Evolutionary conservation across 2,113 vertebrate genomes (phyloP), one percentile per base, ranked within the genome.

Genomic region (Tragelaphus scriptus): DNA sequence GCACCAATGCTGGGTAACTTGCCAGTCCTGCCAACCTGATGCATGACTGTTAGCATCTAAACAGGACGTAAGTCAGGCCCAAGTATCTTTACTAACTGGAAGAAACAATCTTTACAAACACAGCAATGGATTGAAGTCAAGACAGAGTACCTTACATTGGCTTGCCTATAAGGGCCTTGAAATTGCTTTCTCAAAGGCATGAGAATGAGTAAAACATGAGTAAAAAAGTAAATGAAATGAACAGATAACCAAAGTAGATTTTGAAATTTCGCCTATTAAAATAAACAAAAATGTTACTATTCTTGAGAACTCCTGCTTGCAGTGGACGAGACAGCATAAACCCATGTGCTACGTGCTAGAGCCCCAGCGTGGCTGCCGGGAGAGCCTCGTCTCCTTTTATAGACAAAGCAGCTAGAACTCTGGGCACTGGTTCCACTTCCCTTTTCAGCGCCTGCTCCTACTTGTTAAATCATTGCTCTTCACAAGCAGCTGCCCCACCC

Each of bases 341-440:
- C 90, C 58, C 19, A 0, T 8, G 77, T 12, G 7, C 68, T 32
- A 49, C 6, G 12, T 13, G 14, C 85, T 79, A 15, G 0, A 47
- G 90, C n/a, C 58, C 75, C 7, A 11, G 79, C 4, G 13, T 8
- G 11, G 77, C 53, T 71, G 59, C 93, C 63, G 71, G 19, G 82
- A 92, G 91, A 21, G 40, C 59, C 51, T 81, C 0, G 40, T 95
- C 82, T 94, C 98, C 98, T 98, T 97, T 97, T 98, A 97, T 91
- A 97, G 98, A 96, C 85, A 97, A 96, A 81, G 85, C 90, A 97
- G 88, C 96, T 86, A 86, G 79, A 97, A 80, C 56, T 97, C 88
- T 44, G 68, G 85, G 93, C 87, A 47, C 68, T n/a, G 93, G 51
- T 51, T 85, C 82, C 87, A 87, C 89, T 97, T 97, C 75, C 79